Evolutionary conservation across 2,113 vertebrate genomes (phyloP).

Genomic region (Abramis brama): DNA sequence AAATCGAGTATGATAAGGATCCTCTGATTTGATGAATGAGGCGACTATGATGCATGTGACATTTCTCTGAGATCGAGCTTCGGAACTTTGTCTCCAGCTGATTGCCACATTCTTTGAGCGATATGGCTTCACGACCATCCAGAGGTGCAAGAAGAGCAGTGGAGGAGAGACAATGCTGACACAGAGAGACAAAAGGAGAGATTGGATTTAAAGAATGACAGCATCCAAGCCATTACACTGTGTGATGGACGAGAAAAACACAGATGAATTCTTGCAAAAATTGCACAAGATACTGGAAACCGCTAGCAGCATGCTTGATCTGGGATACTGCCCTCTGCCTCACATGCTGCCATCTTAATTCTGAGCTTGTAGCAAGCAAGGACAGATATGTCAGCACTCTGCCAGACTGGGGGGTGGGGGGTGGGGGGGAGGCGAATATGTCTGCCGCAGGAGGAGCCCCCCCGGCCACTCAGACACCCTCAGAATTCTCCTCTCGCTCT

Average conservation of each 20-base stretch:
- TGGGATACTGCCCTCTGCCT: neutral
- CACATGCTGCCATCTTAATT: constrained; percentile 56
- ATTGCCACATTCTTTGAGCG: constrained; percentile 6
- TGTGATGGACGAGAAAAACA: neutral
- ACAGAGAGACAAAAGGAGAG: constrained; percentile 9
- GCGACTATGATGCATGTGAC: constrained; percentile 63
- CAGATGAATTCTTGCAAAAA: neutral
- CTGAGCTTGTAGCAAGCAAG: constrained; percentile 43
- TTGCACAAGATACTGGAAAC: neutral
- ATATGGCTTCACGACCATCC: constrained; percentile 29
- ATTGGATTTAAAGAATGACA: constrained; percentile 29
- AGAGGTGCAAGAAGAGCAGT: constrained; percentile 16
- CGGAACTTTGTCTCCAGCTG: constrained; percentile 5
- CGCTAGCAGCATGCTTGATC: neutral
- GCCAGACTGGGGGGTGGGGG: neutral
- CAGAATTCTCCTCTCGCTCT: constrained; percentile 3
- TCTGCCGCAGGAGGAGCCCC: neutral
- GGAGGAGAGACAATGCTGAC: neutral
- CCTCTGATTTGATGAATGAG: constrained; percentile 46
- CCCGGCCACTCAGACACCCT: constrained; percentile 12
- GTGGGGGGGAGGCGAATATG: neutral
- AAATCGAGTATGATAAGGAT: constrained; percentile 51
- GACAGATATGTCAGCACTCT: constrained; percentile 39
- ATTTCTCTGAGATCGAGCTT: constrained; percentile 50
- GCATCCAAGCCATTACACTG: neutral